Percentiles rank a stretch among this genome's conserved stretches.
These are phyloP conservation scores for Thryonomys swinderianus DNA, from an alignment of 2,113 vertebrate genomes.

Conservation along the genomic window DNA sequence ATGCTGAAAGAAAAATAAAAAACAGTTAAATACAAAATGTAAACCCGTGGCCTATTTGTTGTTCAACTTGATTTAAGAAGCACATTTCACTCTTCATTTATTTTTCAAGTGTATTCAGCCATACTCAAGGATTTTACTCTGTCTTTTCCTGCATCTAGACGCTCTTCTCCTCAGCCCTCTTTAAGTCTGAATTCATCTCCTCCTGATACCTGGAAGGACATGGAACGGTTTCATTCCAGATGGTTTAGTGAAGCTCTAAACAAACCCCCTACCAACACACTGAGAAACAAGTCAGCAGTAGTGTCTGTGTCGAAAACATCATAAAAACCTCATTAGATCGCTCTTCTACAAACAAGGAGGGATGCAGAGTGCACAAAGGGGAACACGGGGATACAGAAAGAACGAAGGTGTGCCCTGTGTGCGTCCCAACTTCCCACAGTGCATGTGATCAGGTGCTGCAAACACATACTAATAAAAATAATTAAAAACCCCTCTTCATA, in stretches of 20 bases:
- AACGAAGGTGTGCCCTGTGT: neutral
- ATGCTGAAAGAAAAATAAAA: slow-evolving; percentile 66
- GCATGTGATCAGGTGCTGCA: neutral
- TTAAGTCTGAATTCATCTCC: slow-evolving; percentile 41
- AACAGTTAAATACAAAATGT: slow-evolving; percentile 35
- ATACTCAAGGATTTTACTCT: neutral
- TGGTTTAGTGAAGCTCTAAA: slow-evolving; percentile 5
- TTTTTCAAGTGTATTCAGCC: slow-evolving; percentile 15
- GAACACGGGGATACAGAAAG: neutral
- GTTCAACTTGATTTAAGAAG: slow-evolving; percentile 21
- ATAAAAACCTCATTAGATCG: neutral
- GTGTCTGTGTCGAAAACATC: too few species aligned
- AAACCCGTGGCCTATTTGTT: slow-evolving; percentile 50
- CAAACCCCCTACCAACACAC: neutral
- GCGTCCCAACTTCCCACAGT: neutral
- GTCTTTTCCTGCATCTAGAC: slow-evolving; percentile 34
- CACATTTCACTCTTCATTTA: slow-evolving; percentile 35
- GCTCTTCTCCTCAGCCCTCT: neutral
- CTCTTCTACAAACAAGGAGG: neutral
- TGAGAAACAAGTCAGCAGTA: slow-evolving; percentile 15
- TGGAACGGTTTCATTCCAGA: neutral
- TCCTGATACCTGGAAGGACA: slow-evolving; percentile 8
- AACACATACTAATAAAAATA: neutral
- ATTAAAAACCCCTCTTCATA: slow-evolving; percentile 11
- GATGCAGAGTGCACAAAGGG: neutral